These are phyloP conservation scores for Lepidochrysops patricia DNA, from an alignment of 2,888 invertebrate species.

Conservation along the genomic window DNA sequence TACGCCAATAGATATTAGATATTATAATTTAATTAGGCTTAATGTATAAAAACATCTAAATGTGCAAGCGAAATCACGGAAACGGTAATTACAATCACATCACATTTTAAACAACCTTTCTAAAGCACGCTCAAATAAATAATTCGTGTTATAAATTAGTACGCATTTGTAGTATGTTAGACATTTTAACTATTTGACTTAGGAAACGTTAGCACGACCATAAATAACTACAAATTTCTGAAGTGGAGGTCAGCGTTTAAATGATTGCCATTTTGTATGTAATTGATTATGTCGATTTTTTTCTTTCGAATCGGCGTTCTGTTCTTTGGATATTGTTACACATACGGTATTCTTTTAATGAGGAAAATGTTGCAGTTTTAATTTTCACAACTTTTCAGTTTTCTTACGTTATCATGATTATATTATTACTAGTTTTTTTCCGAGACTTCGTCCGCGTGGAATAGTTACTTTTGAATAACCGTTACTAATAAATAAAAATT, in stretches of 20 bases:
- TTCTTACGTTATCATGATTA: too few species aligned
- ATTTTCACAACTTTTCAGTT: too few species aligned
- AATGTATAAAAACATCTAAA: too few species aligned
- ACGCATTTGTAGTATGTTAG: not conserved
- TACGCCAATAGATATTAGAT: too few species aligned
- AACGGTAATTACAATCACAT: not conserved
- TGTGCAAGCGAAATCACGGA: not conserved
- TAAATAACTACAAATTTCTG: conserved; percentile 51
- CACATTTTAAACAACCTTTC: not conserved
- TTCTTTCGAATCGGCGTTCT: conserved; percentile 43
- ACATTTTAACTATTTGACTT: conserved; percentile 28
- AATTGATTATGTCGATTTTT: conserved; percentile 48
- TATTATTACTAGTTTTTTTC: too few species aligned
- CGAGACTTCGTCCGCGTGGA: too few species aligned
- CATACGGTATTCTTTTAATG: too few species aligned
- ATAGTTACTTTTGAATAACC: too few species aligned
- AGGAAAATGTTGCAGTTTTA: too few species aligned
- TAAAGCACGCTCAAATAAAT: not conserved
- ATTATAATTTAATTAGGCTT: too few species aligned
- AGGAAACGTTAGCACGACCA: conserved; percentile 50
- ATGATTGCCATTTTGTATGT: conserved; percentile 46
- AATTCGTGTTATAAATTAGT: not conserved
- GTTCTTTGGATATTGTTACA: conserved; percentile 35
- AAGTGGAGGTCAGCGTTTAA: conserved; percentile 54
- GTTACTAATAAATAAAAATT: too few species aligned